Base-by-base conservation (phyloP, 2,888 invertebrate species). In the Sminthurides aquaticus region DNA sequence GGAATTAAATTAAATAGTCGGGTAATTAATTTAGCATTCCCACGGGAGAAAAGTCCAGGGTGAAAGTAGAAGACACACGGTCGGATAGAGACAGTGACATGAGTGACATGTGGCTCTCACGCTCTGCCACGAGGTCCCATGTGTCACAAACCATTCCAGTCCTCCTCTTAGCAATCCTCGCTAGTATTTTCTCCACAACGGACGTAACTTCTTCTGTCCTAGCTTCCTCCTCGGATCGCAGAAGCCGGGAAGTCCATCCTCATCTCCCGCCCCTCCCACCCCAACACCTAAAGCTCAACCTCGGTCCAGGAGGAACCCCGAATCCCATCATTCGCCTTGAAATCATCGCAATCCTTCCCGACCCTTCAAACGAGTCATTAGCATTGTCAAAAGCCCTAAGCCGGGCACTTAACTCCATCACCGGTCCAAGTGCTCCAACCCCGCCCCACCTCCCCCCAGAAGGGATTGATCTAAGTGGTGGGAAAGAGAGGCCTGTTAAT, bases 311-410 rank as follows among this genome's bases (percentile, higher is more conserved):
- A 34, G 8, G 52, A 5, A 22, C 52, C 52, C 3, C 15, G 1
- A 34, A 26, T 2, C 57, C 61, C 15, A n/a, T n/a, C n/a, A 34
- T 62, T 3, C 24, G 48, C 8, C 57, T 74, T 25, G 71, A 74
- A 63, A 69, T 74, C 20, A 66, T 74, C 1, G 70, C 70, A 1
- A 69, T 74, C 24, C 64, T 74, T 8, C 67, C 71, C 20, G 72
- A 72, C 62, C 48, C 66, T 1, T 70, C 72, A 24, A 70, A 70
- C 60, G 68, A 71, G 20, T 71, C 71, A 20, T 60, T 71, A 34
- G 54, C 62, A 55, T 62, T 74, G 62, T 67, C 71, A 0, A 69
- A 66, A 57, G 69, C 71, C 2, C 57, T 74, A 55, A 66, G 62
- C 43, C 70, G 72, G 52, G 70, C 72, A 20, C 62, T 74, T 15